Evolutionary conservation across 2,113 vertebrate species (phyloP), one percentile per base, ranked within the genome.

Genomic region (Seriola dumerili): DNA sequence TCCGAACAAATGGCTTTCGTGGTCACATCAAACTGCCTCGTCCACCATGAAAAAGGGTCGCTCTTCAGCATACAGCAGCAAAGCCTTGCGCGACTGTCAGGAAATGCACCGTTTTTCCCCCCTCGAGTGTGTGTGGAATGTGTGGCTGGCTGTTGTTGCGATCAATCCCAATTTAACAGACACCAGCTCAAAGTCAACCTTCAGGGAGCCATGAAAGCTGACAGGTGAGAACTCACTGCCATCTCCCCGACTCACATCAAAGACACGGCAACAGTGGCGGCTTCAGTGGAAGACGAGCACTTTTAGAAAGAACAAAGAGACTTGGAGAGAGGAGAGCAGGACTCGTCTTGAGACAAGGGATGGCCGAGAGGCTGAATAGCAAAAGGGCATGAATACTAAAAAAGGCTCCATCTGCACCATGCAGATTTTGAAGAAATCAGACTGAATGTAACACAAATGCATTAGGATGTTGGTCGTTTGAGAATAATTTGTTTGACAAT

Each of bases 121-220:
- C 50, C 36, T 58, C 8, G 81, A 71, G 83, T 59, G 81, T 71
- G 87, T 59, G 81, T 72, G 83, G 79, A 92, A 87, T 79, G 91
- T 89, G 90, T 72, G 88, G 81, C 88, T 91, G 72, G 73, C 87
- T 85, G 93, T 95, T 95, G 93, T 94, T 89, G 90, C 88, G 83
- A 95, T 96, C 94, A 94, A 93, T 95, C 93, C 93, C 93, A 94
- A 95, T 95, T 95, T 95, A 95, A 94, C 93, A 94, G 92, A 93
- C 92, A 90, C 76, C 61, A 77, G 79, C 92, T 94, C 88, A 92
- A 93, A 94, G 91, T 93, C 88, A 92, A 91, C 91, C 95, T 94
- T 94, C 89, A 74, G 95, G 94, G 94, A 93, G 91, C 85, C 88
- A 84, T 91, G 92, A 90, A 90, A 91, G 90, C 92, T 95, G 95